phyloP scores from a whole-genome alignment of 2,888 invertebrate species.

The Druceiella hillmani region DNA sequence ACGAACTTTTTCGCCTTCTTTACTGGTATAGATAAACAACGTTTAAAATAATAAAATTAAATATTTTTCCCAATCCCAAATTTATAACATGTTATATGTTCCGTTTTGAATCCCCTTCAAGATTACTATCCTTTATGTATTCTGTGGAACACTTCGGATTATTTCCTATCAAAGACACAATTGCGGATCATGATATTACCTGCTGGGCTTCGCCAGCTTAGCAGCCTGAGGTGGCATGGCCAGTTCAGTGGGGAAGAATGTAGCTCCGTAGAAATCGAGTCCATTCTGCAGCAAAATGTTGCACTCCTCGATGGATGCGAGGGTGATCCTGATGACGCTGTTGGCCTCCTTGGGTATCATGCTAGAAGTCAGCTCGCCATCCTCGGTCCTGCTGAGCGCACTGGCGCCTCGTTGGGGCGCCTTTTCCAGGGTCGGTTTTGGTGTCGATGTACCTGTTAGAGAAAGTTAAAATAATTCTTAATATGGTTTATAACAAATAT shows the following conservation, averaged over 20 bases:
- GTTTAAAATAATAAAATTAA: no score
- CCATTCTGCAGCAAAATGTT: conserved; percentile 77
- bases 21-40: no score
- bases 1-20: no score
- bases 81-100: not conserved
- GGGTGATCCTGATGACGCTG: conserved; percentile 65
- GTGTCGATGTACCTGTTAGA: conserved; percentile 37
- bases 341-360: conserved; percentile 55
- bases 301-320: conserved; percentile 71
- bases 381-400: conserved; percentile 37
- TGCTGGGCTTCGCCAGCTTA: conserved; percentile 52
- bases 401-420: conserved; percentile 29
- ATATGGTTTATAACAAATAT: no score
- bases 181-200: no score
- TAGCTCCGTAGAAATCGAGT: conserved; percentile 82
- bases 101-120: no score
- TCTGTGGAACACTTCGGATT: no score
- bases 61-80: no score
- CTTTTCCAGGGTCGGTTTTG: conserved; percentile 40
- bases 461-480: conserved; percentile 4
- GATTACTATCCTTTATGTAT: no score
- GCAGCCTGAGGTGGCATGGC: conserved; percentile 61
- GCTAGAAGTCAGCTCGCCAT: conserved; percentile 45
- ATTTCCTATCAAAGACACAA: no score
- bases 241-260: conserved; percentile 80